These are phyloP conservation scores for Tipula helvola DNA, from an alignment of 2,888 invertebrate species.

Conservation along the genomic window DNA sequence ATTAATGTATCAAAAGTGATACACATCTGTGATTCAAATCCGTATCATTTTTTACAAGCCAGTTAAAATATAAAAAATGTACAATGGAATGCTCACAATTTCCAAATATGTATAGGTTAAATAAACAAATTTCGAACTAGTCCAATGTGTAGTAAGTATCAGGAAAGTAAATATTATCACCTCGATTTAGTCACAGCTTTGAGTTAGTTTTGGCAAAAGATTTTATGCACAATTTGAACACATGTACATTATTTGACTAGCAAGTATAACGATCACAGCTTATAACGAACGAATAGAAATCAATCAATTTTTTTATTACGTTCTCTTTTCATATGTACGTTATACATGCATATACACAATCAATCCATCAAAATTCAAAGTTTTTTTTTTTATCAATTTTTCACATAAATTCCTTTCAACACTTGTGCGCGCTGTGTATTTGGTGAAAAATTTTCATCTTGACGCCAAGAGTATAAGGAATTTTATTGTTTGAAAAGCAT, in stretches of 20 bases:
- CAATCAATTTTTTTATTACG: background rate
- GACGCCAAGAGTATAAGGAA: background rate
- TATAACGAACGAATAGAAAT: background rate
- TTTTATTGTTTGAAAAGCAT: background rate
- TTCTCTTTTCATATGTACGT: background rate
- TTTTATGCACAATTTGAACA: background rate
- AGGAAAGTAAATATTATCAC: no score
- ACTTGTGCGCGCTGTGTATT: background rate
- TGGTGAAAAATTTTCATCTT: background rate
- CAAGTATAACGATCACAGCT: background rate
- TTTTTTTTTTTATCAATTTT: background rate
- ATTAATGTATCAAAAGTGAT: no score
- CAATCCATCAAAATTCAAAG: background rate
- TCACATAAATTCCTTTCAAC: background rate
- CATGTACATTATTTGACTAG: background rate
- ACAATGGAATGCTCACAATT: no score
- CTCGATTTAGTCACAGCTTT: no score
- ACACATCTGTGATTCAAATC: no score
- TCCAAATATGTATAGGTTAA: no score
- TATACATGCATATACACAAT: background rate
- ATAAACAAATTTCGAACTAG: no score
- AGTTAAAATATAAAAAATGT: no score
- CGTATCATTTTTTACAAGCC: no score
- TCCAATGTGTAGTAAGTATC: no score
- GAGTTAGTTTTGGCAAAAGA: no score